Evolutionary conservation across 2,888 invertebrate genomes (phyloP).

Genomic region (Lamproptera curius): DNA sequence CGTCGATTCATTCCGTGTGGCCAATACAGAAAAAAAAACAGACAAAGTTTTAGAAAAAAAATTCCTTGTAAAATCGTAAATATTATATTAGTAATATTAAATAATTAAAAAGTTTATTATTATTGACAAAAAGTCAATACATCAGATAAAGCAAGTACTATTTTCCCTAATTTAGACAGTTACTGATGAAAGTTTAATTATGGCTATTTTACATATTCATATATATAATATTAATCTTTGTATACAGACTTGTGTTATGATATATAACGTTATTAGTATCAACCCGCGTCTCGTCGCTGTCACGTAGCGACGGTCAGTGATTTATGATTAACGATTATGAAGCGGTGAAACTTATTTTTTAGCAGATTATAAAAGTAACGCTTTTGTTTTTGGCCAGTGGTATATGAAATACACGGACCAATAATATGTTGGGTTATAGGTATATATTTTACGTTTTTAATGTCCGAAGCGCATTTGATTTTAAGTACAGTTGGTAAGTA

Average conservation of each 20-base stretch:
- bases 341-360: background rate
- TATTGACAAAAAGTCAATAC: too few species aligned
- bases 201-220: background rate
- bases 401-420: too few species aligned
- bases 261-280: background rate
- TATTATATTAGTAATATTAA: background rate
- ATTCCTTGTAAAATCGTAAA: background rate
- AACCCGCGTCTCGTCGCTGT: background rate
- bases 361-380: too few species aligned
- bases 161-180: background rate
- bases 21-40: too few species aligned
- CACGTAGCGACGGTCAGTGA: background rate
- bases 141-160: background rate
- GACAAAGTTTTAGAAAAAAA: background rate
- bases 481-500: too few species aligned
- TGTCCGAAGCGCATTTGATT: too few species aligned
- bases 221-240: background rate
- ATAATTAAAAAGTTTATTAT: too few species aligned
- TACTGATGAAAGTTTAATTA: too few species aligned
- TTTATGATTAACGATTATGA: background rate
- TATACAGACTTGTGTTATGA: background rate
- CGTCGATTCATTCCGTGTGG: background rate
- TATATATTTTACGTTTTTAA: too few species aligned
- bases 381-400: too few species aligned
- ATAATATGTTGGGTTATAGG: too few species aligned